A percentile compares a stretch with the other conserved stretches of the same genome.
phyloP scores from a whole-genome alignment of 2,888 invertebrate species.

The Eupithecia tripunctaria region DNA sequence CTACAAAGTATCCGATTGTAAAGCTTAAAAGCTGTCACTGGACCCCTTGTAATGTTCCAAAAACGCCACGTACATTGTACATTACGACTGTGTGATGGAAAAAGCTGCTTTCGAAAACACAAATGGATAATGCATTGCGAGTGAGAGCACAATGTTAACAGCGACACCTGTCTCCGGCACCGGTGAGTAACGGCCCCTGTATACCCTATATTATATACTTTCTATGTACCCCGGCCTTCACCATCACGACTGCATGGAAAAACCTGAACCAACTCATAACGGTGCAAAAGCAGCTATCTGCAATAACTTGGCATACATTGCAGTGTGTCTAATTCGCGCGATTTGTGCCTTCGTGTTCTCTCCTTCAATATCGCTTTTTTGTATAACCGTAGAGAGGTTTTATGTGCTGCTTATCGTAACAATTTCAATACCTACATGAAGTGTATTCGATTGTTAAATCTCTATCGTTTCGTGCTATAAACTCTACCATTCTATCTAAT shows the following conservation, averaged over 20 bases:
- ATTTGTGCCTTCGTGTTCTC: conserved; percentile 47
- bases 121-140: conserved; percentile 30
- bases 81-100: conserved; percentile 14
- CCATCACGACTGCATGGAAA: conserved; percentile 69
- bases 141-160: conserved; percentile 35
- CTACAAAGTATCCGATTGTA: background rate
- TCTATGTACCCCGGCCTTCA: conserved; percentile 43
- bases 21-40: conserved; percentile 1
- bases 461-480: conserved; percentile 36
- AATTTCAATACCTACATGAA: conserved; percentile 10
- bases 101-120: conserved; percentile 30
- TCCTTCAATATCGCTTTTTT: conserved; percentile 46
- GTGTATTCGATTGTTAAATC: conserved; percentile 11
- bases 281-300: conserved; percentile 59
- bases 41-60: conserved; percentile 6
- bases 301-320: conserved; percentile 57
- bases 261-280: conserved; percentile 65
- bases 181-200: conserved; percentile 71
- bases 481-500: conserved; percentile 37
- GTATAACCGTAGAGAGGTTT: conserved; percentile 29
- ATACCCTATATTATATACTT: conserved; percentile 29
- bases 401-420: conserved; percentile 20
- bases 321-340: conserved; percentile 49
- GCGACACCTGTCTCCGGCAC: conserved; percentile 59
- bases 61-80: conserved; percentile 13